These are phyloP conservation scores for Mycetomoellerius zeteki DNA, from an alignment of 1,140 invertebrate species.

Conservation along the genomic window DNA sequence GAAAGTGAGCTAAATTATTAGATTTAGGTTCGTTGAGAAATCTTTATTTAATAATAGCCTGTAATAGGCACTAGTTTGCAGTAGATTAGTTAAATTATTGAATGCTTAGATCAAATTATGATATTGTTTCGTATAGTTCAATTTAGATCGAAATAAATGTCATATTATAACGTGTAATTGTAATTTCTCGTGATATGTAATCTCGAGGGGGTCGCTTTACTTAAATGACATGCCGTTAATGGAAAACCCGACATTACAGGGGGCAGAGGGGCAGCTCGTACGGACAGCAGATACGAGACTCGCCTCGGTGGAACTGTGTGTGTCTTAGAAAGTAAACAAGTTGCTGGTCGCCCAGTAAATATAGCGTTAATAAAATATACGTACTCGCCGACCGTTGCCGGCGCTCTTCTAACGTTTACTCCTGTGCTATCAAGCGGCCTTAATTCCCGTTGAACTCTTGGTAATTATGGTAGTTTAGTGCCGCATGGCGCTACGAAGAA, in stretches of 20 bases:
- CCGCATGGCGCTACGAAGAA: slow-evolving; percentile 55
- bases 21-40: slow-evolving; percentile 2
- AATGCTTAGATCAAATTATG: neutral
- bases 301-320: slow-evolving; percentile 62
- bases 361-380: slow-evolving; percentile 83
- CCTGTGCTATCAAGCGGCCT: slow-evolving; percentile 73
- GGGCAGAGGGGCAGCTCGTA: slow-evolving; percentile 47
- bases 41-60: neutral
- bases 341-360: slow-evolving; percentile 77
- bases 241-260: slow-evolving; percentile 75
- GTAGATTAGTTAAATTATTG: slow-evolving; percentile 19
- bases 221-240: slow-evolving; percentile 79
- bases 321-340: slow-evolving; percentile 79
- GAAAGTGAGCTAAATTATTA: neutral
- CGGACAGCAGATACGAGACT: slow-evolving; percentile 52
- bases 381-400: slow-evolving; percentile 60
- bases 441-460: slow-evolving; percentile 76
- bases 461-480: slow-evolving; percentile 79
- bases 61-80: slow-evolving; percentile 2
- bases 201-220: slow-evolving; percentile 25
- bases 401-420: slow-evolving; percentile 50
- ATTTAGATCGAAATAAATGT: slow-evolving; percentile 33
- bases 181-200: slow-evolving; percentile 20
- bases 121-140: neutral
- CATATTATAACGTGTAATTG: slow-evolving; percentile 37